phyloP scores from a whole-genome alignment of 1,140 invertebrate species.

The Brachionus plicatilis region DNA sequence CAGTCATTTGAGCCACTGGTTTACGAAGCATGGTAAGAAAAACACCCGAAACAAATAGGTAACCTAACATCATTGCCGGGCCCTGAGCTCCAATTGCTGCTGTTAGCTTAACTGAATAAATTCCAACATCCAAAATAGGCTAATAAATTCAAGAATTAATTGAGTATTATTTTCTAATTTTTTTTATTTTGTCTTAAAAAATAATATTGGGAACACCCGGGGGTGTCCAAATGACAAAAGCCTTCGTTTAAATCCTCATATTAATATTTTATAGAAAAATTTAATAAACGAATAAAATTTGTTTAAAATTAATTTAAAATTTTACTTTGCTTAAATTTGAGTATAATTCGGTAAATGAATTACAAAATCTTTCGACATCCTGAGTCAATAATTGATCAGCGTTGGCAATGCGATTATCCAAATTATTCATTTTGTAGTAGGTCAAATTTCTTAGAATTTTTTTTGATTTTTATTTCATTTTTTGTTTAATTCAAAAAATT shows the following conservation, averaged over 20 bases:
- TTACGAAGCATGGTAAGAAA: constrained; percentile 63
- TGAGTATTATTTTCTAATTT: not conserved
- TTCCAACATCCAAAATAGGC: constrained; percentile 83
- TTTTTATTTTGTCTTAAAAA: not conserved
- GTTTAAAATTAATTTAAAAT: not conserved
- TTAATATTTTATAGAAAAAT: too few species aligned
- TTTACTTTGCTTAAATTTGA: constrained; percentile 84
- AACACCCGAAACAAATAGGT: constrained; percentile 74
- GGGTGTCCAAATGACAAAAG: too few species aligned
- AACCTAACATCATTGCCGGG: constrained; percentile 75
- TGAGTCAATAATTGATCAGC: constrained; percentile 90
- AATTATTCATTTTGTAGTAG: constrained; percentile 92
- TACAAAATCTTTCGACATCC: constrained; percentile 94
- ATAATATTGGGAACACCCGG: too few species aligned
- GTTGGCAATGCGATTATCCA: constrained; percentile 88
- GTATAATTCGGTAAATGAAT: constrained; percentile 86
- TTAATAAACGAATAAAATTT: too few species aligned
- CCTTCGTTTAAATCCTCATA: too few species aligned
- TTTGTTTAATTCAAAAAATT: constrained; percentile 51
- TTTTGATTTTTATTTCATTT: not conserved
- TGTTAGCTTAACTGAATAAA: constrained; percentile 85
- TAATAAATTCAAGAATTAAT: constrained; percentile 43
- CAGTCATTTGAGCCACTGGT: constrained; percentile 80
- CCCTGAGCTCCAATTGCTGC: constrained; percentile 75
- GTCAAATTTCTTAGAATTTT: constrained; percentile 73